Conservation (phyloP, 2,888 invertebrate genomes). For the Spatulosminthurus flaviceps region DNA sequence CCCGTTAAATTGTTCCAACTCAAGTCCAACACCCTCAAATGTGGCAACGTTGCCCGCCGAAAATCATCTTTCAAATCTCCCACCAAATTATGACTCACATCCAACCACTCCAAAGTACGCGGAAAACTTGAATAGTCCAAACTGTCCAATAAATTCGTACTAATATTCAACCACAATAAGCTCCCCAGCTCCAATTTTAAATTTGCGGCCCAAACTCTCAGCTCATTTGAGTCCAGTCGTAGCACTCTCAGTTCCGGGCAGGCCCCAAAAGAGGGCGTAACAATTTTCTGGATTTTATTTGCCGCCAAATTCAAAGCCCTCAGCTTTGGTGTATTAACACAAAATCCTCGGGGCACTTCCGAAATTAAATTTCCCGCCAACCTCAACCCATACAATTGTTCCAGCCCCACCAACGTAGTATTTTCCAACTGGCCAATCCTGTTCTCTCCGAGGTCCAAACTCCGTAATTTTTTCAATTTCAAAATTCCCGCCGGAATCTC, state of each 20-base stretch:
- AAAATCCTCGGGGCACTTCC: conserved; percentile 79
- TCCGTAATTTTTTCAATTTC: conserved; percentile 76
- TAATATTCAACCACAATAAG: conserved; percentile 82
- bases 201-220: too few species aligned
- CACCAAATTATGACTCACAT: conserved; percentile 80
- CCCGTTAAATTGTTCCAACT: conserved; percentile 65
- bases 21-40: conserved; percentile 64
- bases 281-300: conserved; percentile 80
- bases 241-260: conserved; percentile 79
- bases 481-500: conserved; percentile 77
- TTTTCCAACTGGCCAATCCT: conserved; percentile 77
- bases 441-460: conserved; percentile 84
- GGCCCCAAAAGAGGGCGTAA: conserved; percentile 79
- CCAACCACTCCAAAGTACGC: conserved; percentile 79
- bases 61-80: conserved; percentile 63
- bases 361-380: conserved; percentile 82
- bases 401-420: conserved; percentile 78
- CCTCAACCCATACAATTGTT: conserved; percentile 78
- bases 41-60: conserved; percentile 33
- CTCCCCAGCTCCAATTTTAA: conserved; percentile 69
- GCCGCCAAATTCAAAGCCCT: conserved; percentile 83
- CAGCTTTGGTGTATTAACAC: conserved; percentile 76
- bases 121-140: conserved; percentile 85
- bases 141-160: conserved; percentile 79
- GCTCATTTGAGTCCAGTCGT: conserved; percentile 79